Conservation (phyloP, 2,113 vertebrate species). For the Elachura formosa region DNA sequence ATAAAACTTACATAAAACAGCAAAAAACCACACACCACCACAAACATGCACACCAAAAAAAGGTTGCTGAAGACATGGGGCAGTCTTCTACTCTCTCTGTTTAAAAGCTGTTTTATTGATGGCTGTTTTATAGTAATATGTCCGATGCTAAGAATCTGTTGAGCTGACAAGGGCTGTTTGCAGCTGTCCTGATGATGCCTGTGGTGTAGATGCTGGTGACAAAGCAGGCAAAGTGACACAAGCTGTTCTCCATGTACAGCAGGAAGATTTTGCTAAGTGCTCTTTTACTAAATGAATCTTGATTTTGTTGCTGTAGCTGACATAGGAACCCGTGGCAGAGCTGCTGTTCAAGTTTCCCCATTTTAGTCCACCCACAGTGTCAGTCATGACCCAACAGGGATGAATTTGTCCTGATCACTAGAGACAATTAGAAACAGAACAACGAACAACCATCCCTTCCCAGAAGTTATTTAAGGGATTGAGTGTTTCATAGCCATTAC, state of each 20-base stretch:
- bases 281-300: neutral
- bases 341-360: neutral
- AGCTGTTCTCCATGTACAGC: neutral
- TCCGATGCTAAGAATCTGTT: neutral
- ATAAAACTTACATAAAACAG: too few species aligned
- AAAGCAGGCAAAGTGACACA: neutral
- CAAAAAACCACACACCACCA: too few species aligned
- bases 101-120: neutral
- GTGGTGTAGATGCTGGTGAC: neutral
- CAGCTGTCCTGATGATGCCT: neutral
- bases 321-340: neutral
- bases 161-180: neutral
- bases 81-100: neutral
- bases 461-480: neutral
- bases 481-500: neutral
- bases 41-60: fast-evolving
- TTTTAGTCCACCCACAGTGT: neutral
- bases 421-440: neutral
- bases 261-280: neutral
- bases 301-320: neutral
- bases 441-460: neutral
- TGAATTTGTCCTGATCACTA: neutral
- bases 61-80: neutral
- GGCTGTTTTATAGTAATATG: neutral
- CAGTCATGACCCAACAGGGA: neutral